phyloP scores from a whole-genome alignment of 1,140 invertebrate genomes.

The Microplitis mediator region DNA sequence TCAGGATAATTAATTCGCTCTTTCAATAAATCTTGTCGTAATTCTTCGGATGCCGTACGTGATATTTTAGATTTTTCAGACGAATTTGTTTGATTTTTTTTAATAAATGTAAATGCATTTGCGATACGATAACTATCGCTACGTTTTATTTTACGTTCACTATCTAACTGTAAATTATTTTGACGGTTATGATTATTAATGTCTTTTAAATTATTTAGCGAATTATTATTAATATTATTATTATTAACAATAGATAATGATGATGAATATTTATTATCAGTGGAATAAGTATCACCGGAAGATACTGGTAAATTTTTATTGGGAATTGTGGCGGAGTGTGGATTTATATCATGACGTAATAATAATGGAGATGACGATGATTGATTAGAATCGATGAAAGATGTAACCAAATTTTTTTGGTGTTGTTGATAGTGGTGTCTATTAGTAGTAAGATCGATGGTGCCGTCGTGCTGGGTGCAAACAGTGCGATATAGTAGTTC shows the following conservation, averaged over 20 bases:
- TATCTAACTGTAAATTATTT: conserved; percentile 23
- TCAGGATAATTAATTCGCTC: conserved; percentile 75
- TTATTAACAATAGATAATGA: too few species aligned
- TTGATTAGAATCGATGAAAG: not conserved
- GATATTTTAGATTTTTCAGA: conserved; percentile 52
- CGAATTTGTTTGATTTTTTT: conserved; percentile 46
- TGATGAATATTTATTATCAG: too few species aligned
- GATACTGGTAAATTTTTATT: not conserved
- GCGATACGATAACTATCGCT: conserved; percentile 87
- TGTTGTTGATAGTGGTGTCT: not conserved
- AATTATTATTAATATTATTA: not conserved
- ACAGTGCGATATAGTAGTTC: conserved; percentile 47
- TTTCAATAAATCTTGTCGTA: conserved; percentile 67
- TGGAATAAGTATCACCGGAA: not conserved
- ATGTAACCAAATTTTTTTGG: conserved; percentile 7
- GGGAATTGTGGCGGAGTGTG: not conserved
- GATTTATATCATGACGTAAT: too few species aligned
- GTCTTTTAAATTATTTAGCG: not conserved
- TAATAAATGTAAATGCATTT: conserved; percentile 71
- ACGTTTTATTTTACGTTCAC: conserved; percentile 70
- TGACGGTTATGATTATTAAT: too few species aligned
- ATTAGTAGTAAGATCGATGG: conserved; percentile 12
- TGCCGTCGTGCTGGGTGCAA: conserved; percentile 29
- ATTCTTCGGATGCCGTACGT: conserved; percentile 60
- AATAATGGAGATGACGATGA: not conserved